phyloP scores from a whole-genome alignment of 1,140 invertebrate species.

The Drosophila orosa region DNA sequence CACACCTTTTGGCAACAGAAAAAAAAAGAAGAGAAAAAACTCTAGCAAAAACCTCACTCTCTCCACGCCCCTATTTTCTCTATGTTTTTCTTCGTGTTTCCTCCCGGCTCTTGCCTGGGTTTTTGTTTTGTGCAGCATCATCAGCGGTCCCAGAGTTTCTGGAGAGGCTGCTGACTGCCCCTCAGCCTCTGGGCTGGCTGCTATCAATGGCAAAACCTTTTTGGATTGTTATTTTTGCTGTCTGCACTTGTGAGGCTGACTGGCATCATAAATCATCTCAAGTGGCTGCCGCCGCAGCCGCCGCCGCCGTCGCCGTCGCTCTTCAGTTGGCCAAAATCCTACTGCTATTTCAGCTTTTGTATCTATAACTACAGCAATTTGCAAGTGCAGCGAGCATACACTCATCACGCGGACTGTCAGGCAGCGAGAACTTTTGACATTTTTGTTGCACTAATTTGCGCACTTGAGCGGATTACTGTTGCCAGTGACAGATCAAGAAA shows the following conservation, averaged over 20 bases:
- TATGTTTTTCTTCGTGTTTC: slow-evolving; percentile 23
- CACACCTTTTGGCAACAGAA: slow-evolving; percentile 49
- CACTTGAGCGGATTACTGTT: slow-evolving; percentile 51
- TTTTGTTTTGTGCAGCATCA: slow-evolving; percentile 49
- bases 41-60: slow-evolving; percentile 4
- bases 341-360: slow-evolving; percentile 62
- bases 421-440: slow-evolving; percentile 60
- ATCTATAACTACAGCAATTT: slow-evolving; percentile 77
- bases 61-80: not conserved
- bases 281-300: slow-evolving; percentile 50
- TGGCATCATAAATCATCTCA: slow-evolving; percentile 82
- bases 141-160: slow-evolving; percentile 18
- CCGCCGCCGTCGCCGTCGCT: not conserved
- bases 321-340: slow-evolving; percentile 37
- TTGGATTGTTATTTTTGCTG: slow-evolving; percentile 67
- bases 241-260: slow-evolving; percentile 65
- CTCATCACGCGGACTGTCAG: slow-evolving; percentile 37
- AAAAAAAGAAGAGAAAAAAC: not conserved
- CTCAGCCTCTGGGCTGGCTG: slow-evolving; percentile 25
- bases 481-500: slow-evolving; percentile 22
- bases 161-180: slow-evolving; percentile 22
- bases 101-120: slow-evolving; percentile 13
- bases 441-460: slow-evolving; percentile 72
- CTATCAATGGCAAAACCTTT: slow-evolving; percentile 72
- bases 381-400: slow-evolving; percentile 57